A percentile compares a stretch with the other conserved stretches of the same genome.
Evolutionary conservation across 1,140 invertebrate species (phyloP).

Genomic region (Sitodiplosis mosellana): DNA sequence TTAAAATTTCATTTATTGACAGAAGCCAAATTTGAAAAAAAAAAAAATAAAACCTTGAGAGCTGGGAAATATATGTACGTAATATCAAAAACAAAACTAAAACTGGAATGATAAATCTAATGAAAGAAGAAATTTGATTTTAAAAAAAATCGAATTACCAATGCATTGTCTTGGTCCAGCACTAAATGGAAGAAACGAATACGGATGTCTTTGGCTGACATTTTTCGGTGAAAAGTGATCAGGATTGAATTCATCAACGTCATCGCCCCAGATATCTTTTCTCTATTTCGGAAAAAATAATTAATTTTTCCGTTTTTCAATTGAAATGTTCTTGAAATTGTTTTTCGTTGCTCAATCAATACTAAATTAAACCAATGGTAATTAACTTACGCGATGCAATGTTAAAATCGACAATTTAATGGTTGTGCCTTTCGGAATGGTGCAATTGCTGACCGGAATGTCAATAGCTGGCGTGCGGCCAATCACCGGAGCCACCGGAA

Average conservation of each 20-base stretch:
- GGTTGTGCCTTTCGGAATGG: slow-evolving; percentile 1
- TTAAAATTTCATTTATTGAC: too few species aligned
- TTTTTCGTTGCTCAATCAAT: too few species aligned
- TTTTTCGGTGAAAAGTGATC: slow-evolving; percentile 33
- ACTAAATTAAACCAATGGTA: too few species aligned
- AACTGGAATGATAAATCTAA: too few species aligned
- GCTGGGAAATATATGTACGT: too few species aligned
- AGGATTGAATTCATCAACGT: slow-evolving; percentile 34
- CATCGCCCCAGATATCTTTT: slow-evolving; percentile 5
- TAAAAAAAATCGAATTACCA: slow-evolving; percentile 12
- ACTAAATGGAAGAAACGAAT: slow-evolving; percentile 30
- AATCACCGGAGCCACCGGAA: slow-evolving; percentile 11
- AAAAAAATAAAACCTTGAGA: too few species aligned
- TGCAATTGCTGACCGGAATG: background rate
- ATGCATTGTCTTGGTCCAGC: slow-evolving; percentile 35
- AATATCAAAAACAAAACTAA: too few species aligned
- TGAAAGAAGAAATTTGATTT: too few species aligned
- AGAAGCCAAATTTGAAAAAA: too few species aligned
- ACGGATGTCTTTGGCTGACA: slow-evolving; percentile 13
- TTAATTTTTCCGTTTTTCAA: too few species aligned
- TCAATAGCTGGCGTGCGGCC: slow-evolving; percentile 13
- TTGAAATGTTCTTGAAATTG: too few species aligned
- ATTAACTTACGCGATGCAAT: background rate
- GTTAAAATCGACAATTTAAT: background rate
- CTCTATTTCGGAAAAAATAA: background rate